These are phyloP conservation scores for Lycophotia porphyrea DNA, from an alignment of 2,888 invertebrate species.

Conservation along the genomic window DNA sequence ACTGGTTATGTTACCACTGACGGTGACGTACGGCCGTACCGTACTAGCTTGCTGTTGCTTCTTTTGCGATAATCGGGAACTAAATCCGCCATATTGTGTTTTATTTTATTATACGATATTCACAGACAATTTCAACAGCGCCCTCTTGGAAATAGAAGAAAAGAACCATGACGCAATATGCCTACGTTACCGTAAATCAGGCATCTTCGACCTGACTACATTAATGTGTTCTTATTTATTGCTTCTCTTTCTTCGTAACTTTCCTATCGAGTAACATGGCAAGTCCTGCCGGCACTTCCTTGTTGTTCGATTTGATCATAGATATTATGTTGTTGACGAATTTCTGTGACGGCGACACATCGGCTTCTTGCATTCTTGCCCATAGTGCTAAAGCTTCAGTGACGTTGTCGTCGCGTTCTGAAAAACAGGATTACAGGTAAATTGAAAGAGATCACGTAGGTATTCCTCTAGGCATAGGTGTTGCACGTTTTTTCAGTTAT, in stretches of 20 bases:
- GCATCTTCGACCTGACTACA: background rate
- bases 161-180: background rate
- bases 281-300: slow-evolving; percentile 78
- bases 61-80: background rate
- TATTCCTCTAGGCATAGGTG: background rate
- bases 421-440: slow-evolving; percentile 52
- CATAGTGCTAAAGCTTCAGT: slow-evolving; percentile 84
- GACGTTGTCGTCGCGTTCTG: slow-evolving; percentile 88
- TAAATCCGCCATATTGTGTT: background rate
- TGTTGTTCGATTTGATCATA: slow-evolving; percentile 81
- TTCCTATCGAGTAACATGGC: slow-evolving; percentile 63
- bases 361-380: slow-evolving; percentile 85
- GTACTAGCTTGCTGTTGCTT: background rate
- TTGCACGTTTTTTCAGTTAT: background rate
- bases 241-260: slow-evolving; percentile 68
- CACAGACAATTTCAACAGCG: background rate
- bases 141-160: background rate
- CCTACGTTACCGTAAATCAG: background rate
- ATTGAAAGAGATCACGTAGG: background rate
- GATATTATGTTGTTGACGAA: slow-evolving; percentile 80
- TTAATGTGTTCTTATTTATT: background rate
- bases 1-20: background rate
- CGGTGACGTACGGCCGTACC: background rate
- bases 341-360: slow-evolving; percentile 82
- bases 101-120: background rate